A percentile compares a stretch with the other conserved stretches of the same genome.
These are phyloP conservation scores for Discoglossus pictus DNA, from an alignment of 2,797 vertebrate species.

Conservation along the genomic window DNA sequence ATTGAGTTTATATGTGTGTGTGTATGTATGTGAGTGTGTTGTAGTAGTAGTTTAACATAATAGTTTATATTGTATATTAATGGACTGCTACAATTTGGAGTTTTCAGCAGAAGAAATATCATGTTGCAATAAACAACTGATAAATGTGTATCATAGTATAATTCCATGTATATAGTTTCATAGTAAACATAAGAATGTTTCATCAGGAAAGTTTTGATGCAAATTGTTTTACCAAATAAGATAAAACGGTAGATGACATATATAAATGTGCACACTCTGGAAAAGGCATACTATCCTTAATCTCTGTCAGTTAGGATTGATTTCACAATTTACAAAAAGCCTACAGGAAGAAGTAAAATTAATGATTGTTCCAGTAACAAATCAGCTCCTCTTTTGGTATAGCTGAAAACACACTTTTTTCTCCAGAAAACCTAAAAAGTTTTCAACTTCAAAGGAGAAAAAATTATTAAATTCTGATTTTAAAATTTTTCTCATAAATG, in stretches of 20 bases:
- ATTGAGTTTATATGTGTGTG: too few relatives aligned
- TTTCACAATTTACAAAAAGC: slow-evolving; percentile 51
- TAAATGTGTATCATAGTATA: too few relatives aligned
- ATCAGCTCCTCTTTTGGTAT: slow-evolving; percentile 34
- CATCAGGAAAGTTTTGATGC: slow-evolving; percentile 28
- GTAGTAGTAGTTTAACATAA: too few relatives aligned
- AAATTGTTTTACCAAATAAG: slow-evolving; percentile 42
- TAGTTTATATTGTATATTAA: too few relatives aligned
- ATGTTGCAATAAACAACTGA: too few relatives aligned
- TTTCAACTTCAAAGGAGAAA: background rate
- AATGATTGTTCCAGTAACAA: slow-evolving; percentile 45
- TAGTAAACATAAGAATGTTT: background rate
- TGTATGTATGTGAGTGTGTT: too few relatives aligned
- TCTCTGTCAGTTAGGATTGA: slow-evolving; percentile 50
- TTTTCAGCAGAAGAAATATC: too few relatives aligned
- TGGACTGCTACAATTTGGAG: too few relatives aligned
- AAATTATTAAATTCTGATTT: background rate
- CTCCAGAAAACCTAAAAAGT: too few relatives aligned
- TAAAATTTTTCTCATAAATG: too few relatives aligned
- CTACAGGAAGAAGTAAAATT: slow-evolving; percentile 50
- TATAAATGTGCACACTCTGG: slow-evolving; percentile 34
- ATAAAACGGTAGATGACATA: slow-evolving; percentile 39
- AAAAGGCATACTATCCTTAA: slow-evolving; percentile 40
- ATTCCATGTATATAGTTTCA: too few relatives aligned
- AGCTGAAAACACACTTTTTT: slow-evolving; percentile 32